Conservation (phyloP, 2,888 invertebrate species). For the Teleogryllus oceanicus region DNA sequence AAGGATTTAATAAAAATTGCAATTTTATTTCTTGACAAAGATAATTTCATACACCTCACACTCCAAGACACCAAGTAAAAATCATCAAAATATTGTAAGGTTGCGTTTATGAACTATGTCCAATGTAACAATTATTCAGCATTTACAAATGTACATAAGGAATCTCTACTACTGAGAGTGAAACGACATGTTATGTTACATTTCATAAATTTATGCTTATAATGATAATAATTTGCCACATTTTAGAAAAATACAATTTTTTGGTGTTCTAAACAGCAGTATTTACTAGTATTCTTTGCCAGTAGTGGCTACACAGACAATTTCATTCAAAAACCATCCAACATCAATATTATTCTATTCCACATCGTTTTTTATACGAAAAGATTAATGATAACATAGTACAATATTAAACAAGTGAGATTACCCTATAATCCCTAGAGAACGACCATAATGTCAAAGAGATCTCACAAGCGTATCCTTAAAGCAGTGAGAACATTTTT, state of each 20-base stretch:
- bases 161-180: neutral
- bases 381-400: too few relatives aligned
- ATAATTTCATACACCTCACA: constrained; percentile 10
- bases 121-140: neutral
- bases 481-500: too few relatives aligned
- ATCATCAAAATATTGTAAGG: constrained; percentile 12
- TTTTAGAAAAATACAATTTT: constrained; percentile 2
- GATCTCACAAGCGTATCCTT: too few relatives aligned
- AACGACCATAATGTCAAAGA: too few relatives aligned
- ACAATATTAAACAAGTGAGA: too few relatives aligned
- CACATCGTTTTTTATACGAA: too few relatives aligned
- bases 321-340: too few relatives aligned
- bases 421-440: too few relatives aligned
- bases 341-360: too few relatives aligned
- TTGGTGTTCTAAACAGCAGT: neutral
- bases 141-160: constrained; percentile 9
- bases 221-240: neutral
- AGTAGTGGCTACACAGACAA: too few relatives aligned
- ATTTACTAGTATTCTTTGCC: neutral
- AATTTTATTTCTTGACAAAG: neutral
- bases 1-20: neutral
- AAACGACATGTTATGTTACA: neutral
- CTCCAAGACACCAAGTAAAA: neutral
- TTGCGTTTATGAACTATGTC: neutral
- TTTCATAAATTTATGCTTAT: neutral